Base-by-base conservation (phyloP, 92 coral and sea anemone species). In the Porites divaricata region DNA sequence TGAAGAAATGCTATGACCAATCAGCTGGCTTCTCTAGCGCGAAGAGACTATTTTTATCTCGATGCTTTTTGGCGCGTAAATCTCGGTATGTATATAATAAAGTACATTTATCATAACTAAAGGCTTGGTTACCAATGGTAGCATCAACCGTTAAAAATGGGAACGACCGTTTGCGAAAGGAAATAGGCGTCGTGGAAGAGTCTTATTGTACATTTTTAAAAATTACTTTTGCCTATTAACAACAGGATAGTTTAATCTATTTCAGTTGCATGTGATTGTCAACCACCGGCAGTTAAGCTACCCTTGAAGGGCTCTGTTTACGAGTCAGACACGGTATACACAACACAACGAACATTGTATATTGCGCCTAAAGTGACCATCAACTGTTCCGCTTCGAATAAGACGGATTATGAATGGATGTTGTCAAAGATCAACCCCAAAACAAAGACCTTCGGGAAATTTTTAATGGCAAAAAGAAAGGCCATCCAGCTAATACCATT, bases 251-350 rank as follows among this genome's bases (percentile, higher is more conserved):
- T 35, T 35, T 35, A 67, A 66, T 14, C 9, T 4, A 9, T 78
- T 56, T 8, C 65, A 89, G 92, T 74, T 10, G 56, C 69, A 17
- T 75, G 84, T 57, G 48, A 80, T 2, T 89, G 92, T 67, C 64
- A 45, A 19, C 89, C 92, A 23, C 89, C 92, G 7, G 21, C 2
- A 19, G 81, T 89, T 49, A 70, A 89, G 56, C 59, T 85, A 49
- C 75, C 75, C 49, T 48, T 89, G 23, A 68, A 64, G 65, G 77
- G 67, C 16, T 51, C 45, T 49, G n/a, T 63, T 4, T 23, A 72
- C 24, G 70, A 48, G 67, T 72, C 86, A 61, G 86, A 82, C 50
- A 22, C 22, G 5, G 22, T 81, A 50, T 45, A 59, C 71, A 72
- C 79, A 10, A 62, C 79, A 6, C 65, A 82, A 51, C 17, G 72